A percentile compares a stretch with the other conserved stretches of the same genome.
These are phyloP conservation scores for Mustela erminea DNA, from an alignment of 2,797 vertebrate species.

Conservation along the genomic window DNA sequence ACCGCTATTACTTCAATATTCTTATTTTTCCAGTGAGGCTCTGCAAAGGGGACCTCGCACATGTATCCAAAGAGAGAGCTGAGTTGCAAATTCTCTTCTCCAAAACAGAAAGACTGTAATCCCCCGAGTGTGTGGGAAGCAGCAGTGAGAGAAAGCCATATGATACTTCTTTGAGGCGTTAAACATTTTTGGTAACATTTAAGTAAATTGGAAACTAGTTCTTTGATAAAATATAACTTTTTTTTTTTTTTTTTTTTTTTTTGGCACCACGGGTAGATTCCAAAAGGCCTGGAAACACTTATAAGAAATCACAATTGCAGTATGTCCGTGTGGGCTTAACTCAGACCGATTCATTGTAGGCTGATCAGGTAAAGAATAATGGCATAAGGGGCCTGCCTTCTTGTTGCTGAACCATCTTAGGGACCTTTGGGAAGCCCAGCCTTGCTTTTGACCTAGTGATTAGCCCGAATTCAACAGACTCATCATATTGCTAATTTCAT, in stretches of 20 bases:
- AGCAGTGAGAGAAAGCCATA: background rate
- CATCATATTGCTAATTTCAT: background rate
- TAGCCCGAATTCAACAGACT: constrained; percentile 70
- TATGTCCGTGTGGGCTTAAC: background rate
- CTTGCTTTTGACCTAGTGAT: constrained; percentile 71
- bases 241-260: constrained; percentile 27
- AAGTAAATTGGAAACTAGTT: background rate
- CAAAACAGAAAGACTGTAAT: background rate
- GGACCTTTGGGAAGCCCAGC: constrained; percentile 64
- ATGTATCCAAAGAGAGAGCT: background rate
- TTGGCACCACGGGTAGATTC: background rate
- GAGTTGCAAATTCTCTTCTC: background rate
- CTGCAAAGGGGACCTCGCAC: background rate
- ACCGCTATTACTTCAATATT: background rate
- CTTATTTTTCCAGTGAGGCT: background rate
- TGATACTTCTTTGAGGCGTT: background rate
- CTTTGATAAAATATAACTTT: constrained; percentile 47
- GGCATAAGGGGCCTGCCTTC: constrained; percentile 70
- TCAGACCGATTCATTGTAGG: constrained; percentile 66
- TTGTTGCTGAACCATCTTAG: constrained; percentile 52
- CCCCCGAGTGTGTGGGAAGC: background rate
- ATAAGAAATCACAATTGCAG: constrained; percentile 7
- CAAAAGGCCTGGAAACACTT: constrained; percentile 11
- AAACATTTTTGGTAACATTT: constrained; percentile 30
- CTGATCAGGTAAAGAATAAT: constrained; percentile 63